Evolutionary conservation across 2,113 vertebrate species (phyloP), one percentile per base, ranked within the genome.

Genomic region (Cephalopholis sonnerati): DNA sequence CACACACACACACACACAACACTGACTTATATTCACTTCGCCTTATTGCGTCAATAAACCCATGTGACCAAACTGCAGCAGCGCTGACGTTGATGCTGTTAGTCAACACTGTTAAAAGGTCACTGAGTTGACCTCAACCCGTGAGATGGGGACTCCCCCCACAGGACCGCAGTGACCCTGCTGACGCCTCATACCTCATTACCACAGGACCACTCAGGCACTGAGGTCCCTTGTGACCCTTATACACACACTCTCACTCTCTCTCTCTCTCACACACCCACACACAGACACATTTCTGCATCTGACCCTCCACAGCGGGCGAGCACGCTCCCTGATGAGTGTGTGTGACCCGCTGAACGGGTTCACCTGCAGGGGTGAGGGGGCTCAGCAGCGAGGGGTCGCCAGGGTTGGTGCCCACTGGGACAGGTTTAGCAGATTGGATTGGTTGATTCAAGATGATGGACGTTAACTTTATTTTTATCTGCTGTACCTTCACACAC

Each of bases 271-370:
- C 75, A 17, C 53, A 22, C 62, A 22, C 50, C 2, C 75, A 18
- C 63, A 25, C 48, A 29, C 69, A 61, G 68, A 73, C 27, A 51
- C 67, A 48, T 22, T 16, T 57, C 27, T 25, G 18, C 29, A 0
- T 66, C 25, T 72, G 85, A 83, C 83, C 83, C 75, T 16, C 64
- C 76, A 63, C 70, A n/a, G 65, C 13, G 22, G 46, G 24, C 16
- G 16, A 44, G 11, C 58, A 25, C 51, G 18, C 55, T 66, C 50
- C 41, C n/a, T 20, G 65, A 36, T 46, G 74, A 59, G 81, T 18
- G 67, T 18, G 67, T 36, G 27, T 55, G 76, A 74, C 76, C 65
- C 53, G 17, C 41, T 71, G 59, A 76, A 55, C 59, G 6, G 50
- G 58, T 24, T 77, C 78, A 39, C 48, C 77, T 48, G 50, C 41